phyloP scores from a whole-genome alignment of 2,113 vertebrate genomes.

The Stictonetta naevosa region DNA sequence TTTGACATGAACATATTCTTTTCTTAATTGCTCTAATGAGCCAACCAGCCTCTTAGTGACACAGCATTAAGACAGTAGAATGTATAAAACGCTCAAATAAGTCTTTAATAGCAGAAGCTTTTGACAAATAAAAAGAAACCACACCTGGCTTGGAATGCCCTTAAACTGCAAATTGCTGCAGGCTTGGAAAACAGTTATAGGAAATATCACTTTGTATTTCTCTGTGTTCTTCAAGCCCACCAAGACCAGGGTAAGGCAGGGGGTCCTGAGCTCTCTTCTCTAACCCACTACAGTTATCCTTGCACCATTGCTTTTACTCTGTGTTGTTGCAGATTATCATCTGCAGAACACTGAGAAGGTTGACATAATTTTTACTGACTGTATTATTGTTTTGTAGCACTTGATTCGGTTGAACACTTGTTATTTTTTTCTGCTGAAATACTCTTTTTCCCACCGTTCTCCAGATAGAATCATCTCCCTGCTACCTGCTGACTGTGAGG shows the following conservation, averaged over 20 bases:
- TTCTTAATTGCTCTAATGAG: background rate
- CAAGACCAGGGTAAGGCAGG: too few species aligned
- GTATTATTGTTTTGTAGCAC: background rate
- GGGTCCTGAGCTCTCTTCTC: background rate
- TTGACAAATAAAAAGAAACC: background rate
- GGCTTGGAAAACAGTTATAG: too few species aligned
- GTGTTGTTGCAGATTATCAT: background rate
- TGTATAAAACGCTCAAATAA: background rate
- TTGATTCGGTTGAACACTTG: background rate
- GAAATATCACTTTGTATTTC: background rate
- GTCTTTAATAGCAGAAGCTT: background rate
- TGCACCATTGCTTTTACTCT: background rate
- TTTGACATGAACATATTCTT: background rate
- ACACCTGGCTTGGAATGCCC: background rate
- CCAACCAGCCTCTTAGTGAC: background rate
- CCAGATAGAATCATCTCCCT: constrained; percentile 69
- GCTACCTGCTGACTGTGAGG: constrained; percentile 72
- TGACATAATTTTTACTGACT: background rate
- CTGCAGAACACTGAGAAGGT: background rate
- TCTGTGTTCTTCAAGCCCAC: background rate
- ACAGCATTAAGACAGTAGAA: background rate
- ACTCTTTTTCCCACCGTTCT: background rate
- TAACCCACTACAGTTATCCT: background rate
- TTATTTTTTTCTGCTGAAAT: background rate
- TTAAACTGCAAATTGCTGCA: background rate